These are phyloP conservation scores for Pyrrhosoma nymphula DNA, from an alignment of 2,888 invertebrate species.

Conservation along the genomic window DNA sequence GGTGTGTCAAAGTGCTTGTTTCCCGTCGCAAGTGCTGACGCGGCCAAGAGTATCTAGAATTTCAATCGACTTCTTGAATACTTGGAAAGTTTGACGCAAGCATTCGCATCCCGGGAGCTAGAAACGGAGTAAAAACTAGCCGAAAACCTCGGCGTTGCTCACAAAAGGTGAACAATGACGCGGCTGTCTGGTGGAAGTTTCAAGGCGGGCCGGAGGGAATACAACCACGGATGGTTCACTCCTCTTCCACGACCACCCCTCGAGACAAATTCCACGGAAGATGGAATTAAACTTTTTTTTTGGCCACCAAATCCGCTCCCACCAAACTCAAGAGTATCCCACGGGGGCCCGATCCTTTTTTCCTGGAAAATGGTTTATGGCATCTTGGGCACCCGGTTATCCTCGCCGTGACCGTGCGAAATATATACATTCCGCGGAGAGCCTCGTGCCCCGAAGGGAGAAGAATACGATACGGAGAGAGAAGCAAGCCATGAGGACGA, in stretches of 20 bases:
- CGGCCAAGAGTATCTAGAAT: too few species aligned
- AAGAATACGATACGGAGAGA: neutral
- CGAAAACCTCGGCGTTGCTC: neutral
- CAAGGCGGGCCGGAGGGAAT: neutral
- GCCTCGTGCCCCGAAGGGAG: neutral
- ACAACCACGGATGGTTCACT: neutral
- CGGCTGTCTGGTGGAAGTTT: neutral
- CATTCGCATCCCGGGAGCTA: neutral
- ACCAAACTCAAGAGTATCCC: neutral
- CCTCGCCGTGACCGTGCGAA: neutral
- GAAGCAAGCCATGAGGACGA: neutral
- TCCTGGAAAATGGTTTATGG: neutral
- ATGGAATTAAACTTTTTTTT: neutral
- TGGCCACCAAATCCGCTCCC: neutral
- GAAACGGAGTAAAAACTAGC: neutral
- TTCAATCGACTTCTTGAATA: neutral
- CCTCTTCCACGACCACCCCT: neutral
- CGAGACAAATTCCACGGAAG: neutral
- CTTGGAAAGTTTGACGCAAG: neutral
- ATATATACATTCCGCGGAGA: neutral
- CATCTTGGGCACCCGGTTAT: neutral
- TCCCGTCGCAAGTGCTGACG: too few species aligned
- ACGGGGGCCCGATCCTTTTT: neutral
- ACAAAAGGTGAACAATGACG: neutral
- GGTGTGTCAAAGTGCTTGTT: too few species aligned